Conservation (phyloP, 2,888 invertebrate genomes). For the Eristalis tenax region DNA sequence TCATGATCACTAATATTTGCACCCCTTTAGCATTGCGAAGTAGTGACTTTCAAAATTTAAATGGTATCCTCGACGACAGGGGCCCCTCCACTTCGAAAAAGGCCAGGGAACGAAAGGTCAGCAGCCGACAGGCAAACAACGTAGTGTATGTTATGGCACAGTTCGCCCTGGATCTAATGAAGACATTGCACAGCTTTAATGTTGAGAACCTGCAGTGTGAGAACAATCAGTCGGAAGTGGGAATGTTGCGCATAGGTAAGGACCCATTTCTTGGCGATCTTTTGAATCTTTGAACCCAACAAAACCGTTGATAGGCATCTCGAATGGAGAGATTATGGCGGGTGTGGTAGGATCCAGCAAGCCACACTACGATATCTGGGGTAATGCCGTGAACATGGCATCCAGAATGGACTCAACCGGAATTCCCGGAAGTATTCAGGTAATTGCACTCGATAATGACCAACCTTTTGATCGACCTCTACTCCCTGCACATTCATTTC, state of each 20-base stretch:
- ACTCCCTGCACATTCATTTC: neutral
- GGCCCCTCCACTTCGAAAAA: constrained; percentile 57
- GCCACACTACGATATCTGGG: constrained; percentile 98
- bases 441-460: constrained; percentile 75
- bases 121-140: constrained; percentile 78
- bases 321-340: constrained; percentile 94
- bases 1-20: neutral
- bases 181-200: constrained; percentile 84
- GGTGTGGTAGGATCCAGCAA: constrained; percentile 97
- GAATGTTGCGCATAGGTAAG: constrained; percentile 78
- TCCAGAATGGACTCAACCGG: constrained; percentile 98
- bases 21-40: constrained; percentile 32
- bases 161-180: constrained; percentile 89
- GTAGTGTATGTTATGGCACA: constrained; percentile 85
- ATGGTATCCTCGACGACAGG: constrained; percentile 11
- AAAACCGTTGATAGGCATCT: constrained; percentile 86
- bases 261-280: neutral
- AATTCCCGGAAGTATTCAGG: constrained; percentile 89
- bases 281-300: neutral
- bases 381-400: constrained; percentile 97
- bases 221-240: constrained; percentile 77
- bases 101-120: constrained; percentile 74
- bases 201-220: constrained; percentile 84
- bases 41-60: constrained; percentile 21
- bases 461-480: neutral